These are phyloP conservation scores for Drosophila multiciliata DNA, from an alignment of 2,888 invertebrate species.

Conservation along the genomic window DNA sequence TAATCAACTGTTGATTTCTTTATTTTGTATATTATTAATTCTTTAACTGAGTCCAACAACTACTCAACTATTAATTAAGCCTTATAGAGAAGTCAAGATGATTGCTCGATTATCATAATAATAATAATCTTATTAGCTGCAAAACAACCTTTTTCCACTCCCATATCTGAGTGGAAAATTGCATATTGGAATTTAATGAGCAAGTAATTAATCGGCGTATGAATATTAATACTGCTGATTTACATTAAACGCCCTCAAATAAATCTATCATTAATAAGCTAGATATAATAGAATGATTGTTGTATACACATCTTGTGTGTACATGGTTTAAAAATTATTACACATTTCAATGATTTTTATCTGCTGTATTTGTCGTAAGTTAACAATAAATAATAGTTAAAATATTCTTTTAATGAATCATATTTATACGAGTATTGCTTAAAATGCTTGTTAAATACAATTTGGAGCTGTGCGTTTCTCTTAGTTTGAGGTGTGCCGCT, in stretches of 20 bases:
- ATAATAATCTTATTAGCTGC: neutral
- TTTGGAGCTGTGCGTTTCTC: neutral
- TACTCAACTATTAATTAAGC: neutral
- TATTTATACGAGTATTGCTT: neutral
- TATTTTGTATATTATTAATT: neutral
- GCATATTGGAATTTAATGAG: neutral
- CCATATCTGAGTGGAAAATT: neutral
- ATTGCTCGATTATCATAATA: neutral
- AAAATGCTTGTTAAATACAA: neutral
- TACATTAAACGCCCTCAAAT: neutral
- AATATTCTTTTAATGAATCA: neutral
- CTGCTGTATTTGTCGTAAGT: neutral
- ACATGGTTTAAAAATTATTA: neutral
- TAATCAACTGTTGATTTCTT: neutral
- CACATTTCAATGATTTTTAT: neutral
- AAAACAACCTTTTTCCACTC: neutral
- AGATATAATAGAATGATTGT: neutral
- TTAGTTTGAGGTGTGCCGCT: slow-evolving; percentile 4
- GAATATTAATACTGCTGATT: neutral
- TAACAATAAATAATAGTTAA: neutral
- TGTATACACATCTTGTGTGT: neutral
- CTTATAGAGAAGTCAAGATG: neutral
- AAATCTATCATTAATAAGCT: neutral
- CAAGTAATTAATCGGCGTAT: neutral
- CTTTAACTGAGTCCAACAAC: neutral